These are phyloP conservation scores for Halcyon leucocephala DNA, from an alignment of 2,797 vertebrate genomes.

Conservation along the genomic window DNA sequence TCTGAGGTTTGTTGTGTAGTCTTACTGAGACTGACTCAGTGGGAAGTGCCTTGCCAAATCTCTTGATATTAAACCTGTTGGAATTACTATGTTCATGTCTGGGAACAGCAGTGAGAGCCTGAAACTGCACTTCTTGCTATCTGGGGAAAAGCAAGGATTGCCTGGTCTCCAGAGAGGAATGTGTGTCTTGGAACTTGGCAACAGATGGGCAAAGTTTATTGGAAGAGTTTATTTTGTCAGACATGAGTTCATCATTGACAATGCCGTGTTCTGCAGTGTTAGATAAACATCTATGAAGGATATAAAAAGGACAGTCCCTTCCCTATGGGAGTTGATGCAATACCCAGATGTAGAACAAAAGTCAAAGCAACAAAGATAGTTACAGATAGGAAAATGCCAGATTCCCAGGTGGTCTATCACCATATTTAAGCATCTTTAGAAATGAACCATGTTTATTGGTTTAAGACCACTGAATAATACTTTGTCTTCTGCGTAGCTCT, in stretches of 20 bases:
- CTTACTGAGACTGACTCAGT: not conserved
- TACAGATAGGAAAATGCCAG: conserved; percentile 6
- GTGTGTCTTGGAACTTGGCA: not conserved
- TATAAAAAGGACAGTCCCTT: not conserved
- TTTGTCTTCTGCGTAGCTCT: not conserved
- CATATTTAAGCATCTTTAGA: not conserved
- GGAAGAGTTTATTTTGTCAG: not conserved
- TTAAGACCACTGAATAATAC: not conserved
- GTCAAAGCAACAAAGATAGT: conserved; percentile 21
- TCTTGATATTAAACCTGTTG: not conserved
- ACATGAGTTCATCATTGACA: not conserved
- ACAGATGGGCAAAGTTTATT: not conserved
- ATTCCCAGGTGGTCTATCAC: not conserved
- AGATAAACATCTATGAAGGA: conserved; percentile 9
- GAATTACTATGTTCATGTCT: not conserved
- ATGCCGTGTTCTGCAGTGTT: not conserved
- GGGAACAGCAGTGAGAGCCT: not conserved
- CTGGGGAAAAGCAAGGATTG: not conserved
- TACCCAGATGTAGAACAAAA: not conserved
- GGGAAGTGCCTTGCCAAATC: not conserved
- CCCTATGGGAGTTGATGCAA: conserved; percentile 1
- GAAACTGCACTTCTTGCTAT: not conserved
- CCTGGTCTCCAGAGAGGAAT: not conserved
- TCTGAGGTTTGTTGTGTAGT: not conserved
- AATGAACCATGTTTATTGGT: not conserved